These are phyloP conservation scores for Coptodon rendalli DNA, from an alignment of 2,113 vertebrate genomes.

Conservation along the genomic window DNA sequence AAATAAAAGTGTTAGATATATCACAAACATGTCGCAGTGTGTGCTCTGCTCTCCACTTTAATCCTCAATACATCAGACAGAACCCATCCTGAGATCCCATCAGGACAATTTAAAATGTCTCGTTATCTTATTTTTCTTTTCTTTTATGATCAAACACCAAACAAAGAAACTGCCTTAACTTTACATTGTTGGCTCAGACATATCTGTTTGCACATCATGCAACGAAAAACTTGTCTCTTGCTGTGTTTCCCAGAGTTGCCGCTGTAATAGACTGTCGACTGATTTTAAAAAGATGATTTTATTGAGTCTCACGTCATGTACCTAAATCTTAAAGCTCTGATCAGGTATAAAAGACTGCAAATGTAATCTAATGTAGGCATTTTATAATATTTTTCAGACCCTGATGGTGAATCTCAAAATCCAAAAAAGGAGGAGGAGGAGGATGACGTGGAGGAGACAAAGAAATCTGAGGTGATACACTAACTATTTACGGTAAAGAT, in stretches of 20 bases:
- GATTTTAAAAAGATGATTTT: not conserved
- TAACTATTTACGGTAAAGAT: not conserved
- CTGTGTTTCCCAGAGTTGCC: not conserved
- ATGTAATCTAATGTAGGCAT: not conserved
- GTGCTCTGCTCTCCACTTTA: not conserved
- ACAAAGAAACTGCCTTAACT: not conserved
- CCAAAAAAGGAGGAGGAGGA: not conserved
- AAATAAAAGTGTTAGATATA: not conserved
- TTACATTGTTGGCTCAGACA: too few species aligned
- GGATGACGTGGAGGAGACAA: not conserved
- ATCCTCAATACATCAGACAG: not conserved
- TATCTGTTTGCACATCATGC: too few species aligned
- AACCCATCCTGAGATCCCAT: not conserved
- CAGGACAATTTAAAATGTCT: not conserved
- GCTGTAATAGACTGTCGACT: not conserved
- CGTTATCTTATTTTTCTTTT: not conserved
- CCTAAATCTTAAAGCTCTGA: not conserved
- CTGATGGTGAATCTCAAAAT: not conserved
- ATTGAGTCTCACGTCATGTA: not conserved
- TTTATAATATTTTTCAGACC: not conserved
- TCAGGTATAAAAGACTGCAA: not conserved
- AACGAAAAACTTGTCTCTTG: fast-evolving
- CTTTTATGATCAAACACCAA: not conserved
- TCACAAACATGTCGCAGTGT: not conserved
- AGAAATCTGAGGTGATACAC: not conserved